Evolutionary conservation across 2,113 vertebrate genomes (phyloP), one percentile per base, ranked within the genome.

Genomic region (Heterocephalus glaber): DNA sequence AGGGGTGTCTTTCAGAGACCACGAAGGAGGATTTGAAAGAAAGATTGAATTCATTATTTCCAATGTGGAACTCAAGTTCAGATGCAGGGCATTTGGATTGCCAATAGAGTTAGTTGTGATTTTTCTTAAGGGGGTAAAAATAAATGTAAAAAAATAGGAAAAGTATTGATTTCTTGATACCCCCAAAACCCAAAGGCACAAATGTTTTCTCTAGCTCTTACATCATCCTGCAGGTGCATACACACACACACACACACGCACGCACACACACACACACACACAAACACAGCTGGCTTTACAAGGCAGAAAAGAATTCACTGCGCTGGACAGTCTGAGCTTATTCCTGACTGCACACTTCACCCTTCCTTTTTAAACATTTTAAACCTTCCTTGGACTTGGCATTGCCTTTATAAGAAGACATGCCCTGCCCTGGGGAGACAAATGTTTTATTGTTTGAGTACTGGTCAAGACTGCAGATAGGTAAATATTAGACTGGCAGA

Each of bases 401-500:
- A 65, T 87, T 65, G 47, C 49, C 44, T 94, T 60, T 96, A 44
- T 30, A 76, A 49, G 87, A 82, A 81, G 44, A 52, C 76, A 88
- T 33, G 7, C 80, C 47, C 30, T 33, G 7, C 80, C 47, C 30
- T 14, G 5, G 70, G 33, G 38, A 95, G 61, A 86, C 0, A 19
- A 63, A 61, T 77, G n/a, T 88, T 70, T 93, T 84, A 9, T 87
- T 87, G 56, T 91, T 77, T 52, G 68, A 3, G 10, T 89, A 47
- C 49, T 95, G 89, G 41, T 93, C 68, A 92, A 81, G 54, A 35
- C 92, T 87, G 49, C 77, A 24, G 84, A 28, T 88, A 89, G 91
- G 24, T 89, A 88, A 28, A 95, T 96, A 91, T 89, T 20, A 89
- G 96, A 54, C 44, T 49, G 84, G 72, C 11, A 80, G 82, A 81